Percentiles rank a stretch among this genome's conserved stretches.
phyloP scores from a whole-genome alignment of 2,113 vertebrate species.

The Planiliza haematocheilus region DNA sequence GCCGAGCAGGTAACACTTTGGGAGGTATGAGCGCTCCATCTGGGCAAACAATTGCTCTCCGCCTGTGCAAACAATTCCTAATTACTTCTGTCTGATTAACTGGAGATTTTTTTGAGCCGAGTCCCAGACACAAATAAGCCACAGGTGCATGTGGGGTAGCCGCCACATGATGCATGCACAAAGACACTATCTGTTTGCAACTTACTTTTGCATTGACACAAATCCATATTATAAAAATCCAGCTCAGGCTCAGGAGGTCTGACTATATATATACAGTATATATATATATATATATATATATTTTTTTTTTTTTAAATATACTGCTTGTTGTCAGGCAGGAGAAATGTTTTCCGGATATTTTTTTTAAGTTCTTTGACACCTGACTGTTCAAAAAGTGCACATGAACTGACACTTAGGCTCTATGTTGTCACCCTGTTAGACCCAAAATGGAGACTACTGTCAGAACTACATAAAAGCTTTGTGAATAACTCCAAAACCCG shows the following conservation, averaged over 20 bases:
- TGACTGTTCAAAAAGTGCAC: not conserved
- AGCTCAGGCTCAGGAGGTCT: not conserved
- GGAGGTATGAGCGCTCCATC: slow-evolving; percentile 67
- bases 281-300: too few species aligned
- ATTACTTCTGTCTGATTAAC: slow-evolving; percentile 76
- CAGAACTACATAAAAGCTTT: slow-evolving; percentile 8
- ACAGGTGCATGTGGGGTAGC: slow-evolving; percentile 59
- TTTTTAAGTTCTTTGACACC: not conserved
- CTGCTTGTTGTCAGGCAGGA: not conserved
- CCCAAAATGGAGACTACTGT: not conserved
- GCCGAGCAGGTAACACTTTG: slow-evolving; percentile 63
- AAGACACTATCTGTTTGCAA: slow-evolving; percentile 22
- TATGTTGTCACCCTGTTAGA: not conserved
- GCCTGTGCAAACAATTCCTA: slow-evolving; percentile 76
- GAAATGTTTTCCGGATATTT: not conserved
- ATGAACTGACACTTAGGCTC: not conserved
- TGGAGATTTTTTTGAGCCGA: slow-evolving; percentile 53
- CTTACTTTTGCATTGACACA: slow-evolving; percentile 6
- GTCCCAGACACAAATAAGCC: slow-evolving; percentile 59
- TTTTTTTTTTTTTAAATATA: not conserved
- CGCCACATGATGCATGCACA: not conserved
- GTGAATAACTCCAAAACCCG: slow-evolving; percentile 38
- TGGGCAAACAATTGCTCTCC: slow-evolving; percentile 75
- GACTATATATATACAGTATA: too few species aligned
- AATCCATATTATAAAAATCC: slow-evolving; percentile 14